These are phyloP conservation scores for Polypterus senegalus DNA, from an alignment of 2,113 vertebrate genomes.

Conservation along the genomic window DNA sequence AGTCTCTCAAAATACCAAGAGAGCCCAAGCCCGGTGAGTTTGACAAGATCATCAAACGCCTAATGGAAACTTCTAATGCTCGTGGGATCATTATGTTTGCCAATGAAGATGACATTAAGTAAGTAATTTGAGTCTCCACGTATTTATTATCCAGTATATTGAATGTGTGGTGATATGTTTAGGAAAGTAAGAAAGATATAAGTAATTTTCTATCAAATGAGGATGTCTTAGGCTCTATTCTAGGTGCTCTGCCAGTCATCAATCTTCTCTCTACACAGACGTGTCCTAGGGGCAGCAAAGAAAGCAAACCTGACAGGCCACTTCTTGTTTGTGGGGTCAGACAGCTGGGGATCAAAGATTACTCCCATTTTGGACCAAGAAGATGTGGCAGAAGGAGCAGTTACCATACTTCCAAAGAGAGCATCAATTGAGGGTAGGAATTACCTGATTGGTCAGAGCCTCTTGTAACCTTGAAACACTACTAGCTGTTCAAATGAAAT, in stretches of 20 bases:
- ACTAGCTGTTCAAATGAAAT: too few species aligned
- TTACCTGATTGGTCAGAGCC: too few species aligned
- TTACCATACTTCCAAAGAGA: constrained; percentile 76
- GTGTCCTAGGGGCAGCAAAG: constrained; percentile 62
- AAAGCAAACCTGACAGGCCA: constrained; percentile 70
- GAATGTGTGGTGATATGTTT: too few species aligned
- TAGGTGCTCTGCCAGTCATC: neutral
- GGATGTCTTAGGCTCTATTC: neutral
- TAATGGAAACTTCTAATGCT: constrained; percentile 62
- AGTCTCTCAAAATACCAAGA: constrained; percentile 58
- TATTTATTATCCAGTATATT: too few species aligned
- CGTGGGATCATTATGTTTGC: constrained; percentile 63
- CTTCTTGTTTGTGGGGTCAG: constrained; percentile 81
- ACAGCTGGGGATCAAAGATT: constrained; percentile 84
- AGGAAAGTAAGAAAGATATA: neutral
- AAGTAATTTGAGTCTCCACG: too few species aligned
- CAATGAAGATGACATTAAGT: constrained; percentile 66
- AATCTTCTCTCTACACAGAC: constrained; percentile 34
- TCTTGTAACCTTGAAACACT: too few species aligned
- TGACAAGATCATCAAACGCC: constrained; percentile 52
- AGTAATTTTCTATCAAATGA: neutral
- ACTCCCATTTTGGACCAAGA: constrained; percentile 66
- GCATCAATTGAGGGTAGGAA: constrained; percentile 63
- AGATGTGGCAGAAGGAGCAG: constrained; percentile 63
- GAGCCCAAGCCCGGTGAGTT: constrained; percentile 60